phyloP scores from a whole-genome alignment of 2,113 vertebrate genomes.

The Corythornis madagascariensis region DNA sequence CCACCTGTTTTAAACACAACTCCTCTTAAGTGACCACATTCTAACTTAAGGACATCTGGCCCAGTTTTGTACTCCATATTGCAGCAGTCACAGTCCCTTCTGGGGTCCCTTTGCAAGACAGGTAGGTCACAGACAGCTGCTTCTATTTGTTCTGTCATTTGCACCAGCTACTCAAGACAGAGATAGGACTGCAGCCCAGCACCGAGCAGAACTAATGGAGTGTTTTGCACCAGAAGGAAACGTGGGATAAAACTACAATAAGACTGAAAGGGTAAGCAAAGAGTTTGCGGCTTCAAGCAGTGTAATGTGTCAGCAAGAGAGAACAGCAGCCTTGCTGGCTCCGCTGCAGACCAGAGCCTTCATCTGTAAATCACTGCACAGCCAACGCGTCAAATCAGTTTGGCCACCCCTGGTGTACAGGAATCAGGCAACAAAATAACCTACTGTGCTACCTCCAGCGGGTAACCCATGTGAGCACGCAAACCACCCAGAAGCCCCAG shows the following conservation, averaged over 20 bases:
- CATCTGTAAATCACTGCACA: conserved; percentile 72
- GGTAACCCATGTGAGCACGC: conserved; percentile 50
- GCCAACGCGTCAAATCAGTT: conserved; percentile 58
- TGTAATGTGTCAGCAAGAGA: conserved; percentile 42
- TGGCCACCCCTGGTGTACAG: conserved; percentile 69
- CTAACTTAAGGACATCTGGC: not conserved
- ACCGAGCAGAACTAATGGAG: conserved; percentile 44
- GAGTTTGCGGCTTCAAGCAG: conserved; percentile 44
- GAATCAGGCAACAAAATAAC: conserved; percentile 69
- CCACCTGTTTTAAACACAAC: not conserved
- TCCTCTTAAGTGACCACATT: not conserved
- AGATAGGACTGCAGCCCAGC: conserved; percentile 31
- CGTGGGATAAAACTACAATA: conserved; percentile 68
- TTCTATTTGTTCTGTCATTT: conserved; percentile 40
- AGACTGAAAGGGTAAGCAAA: conserved; percentile 67
- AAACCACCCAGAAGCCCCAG: conserved; percentile 27
- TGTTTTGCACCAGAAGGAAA: conserved; percentile 63
- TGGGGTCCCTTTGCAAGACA: not conserved
- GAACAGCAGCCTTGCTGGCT: conserved; percentile 69
- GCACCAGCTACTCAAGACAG: conserved; percentile 19
- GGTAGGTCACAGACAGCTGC: not conserved
- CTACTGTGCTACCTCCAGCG: conserved; percentile 56
- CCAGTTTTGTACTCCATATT: not conserved
- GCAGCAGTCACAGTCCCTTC: not conserved
- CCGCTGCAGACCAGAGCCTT: conserved; percentile 54